Evolutionary conservation across 1,140 invertebrate species (phyloP), one percentile per base, ranked within the genome.

Genomic region (Rhopalosiphum maidis): DNA sequence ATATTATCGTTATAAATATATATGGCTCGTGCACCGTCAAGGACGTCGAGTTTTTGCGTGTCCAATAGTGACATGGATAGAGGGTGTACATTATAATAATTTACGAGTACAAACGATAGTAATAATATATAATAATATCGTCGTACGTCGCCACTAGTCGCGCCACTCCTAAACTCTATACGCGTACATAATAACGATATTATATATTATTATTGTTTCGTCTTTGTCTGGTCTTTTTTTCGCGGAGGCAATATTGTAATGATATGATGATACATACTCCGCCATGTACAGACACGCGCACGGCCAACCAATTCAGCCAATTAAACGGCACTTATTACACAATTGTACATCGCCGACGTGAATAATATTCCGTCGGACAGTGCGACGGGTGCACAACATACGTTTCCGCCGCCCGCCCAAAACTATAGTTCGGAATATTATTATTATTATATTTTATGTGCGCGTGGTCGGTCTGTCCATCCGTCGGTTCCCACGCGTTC

Each of bases 321-420:
- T 89, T 89, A 89, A 89, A 89, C 88, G 51, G 48, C 51, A 89
- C 88, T 89, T 89, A 55, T 89, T 46, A 43, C 43, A 87, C 46
- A 46, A 55, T 88, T 41, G 46, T 37, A 89, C 35, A 35, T 51
- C 18, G 48, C 46, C 86, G 30, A 30, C 85, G 43, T 87, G n/a
- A 89, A 23, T 35, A 54, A 88, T 88, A 89, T 88, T 88, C 46
- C 30, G 86, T 6, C 88, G 88, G 21, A 4, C 51, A 23, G 37
- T 55, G 51, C 88, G 88, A 30, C 87, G 41, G 22, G 23, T 54
- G 87, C 41, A 35, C 83, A 23, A 41, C 87, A 54, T 37, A 37
- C 51, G 2, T 37, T 21, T 35, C 48, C 87, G 30, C 48, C 51
- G 22, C 4, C 88, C 48, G 23, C n/a, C 8, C 48, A 51, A 41